These are phyloP conservation scores for Dinomys branickii DNA, from an alignment of 2,113 vertebrate species.

Conservation along the genomic window DNA sequence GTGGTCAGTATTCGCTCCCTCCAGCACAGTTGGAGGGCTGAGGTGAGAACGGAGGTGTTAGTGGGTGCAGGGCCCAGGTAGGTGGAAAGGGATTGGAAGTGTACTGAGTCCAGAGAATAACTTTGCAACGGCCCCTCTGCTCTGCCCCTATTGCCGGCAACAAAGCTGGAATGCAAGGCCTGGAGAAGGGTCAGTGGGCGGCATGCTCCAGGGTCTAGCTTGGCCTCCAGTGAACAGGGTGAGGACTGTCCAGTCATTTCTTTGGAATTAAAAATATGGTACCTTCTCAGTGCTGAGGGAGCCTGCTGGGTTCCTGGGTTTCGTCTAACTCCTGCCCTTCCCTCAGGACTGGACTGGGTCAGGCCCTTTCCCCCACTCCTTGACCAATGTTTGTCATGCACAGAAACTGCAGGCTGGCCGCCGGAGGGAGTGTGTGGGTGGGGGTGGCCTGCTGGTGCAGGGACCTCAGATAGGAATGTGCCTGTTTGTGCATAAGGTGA, in stretches of 20 bases:
- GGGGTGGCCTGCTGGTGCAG: not conserved
- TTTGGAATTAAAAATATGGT: constrained; percentile 43
- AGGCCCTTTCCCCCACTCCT: not conserved
- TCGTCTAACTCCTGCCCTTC: not conserved
- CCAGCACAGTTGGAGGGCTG: not conserved
- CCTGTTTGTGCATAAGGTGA: not conserved
- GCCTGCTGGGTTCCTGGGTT: not conserved
- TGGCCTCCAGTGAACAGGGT: not conserved
- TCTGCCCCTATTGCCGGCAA: not conserved
- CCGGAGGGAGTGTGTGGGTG: not conserved
- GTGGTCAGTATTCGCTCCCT: not conserved
- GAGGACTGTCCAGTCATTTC: constrained; percentile 42
- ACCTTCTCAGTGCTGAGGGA: not conserved
- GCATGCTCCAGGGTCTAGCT: not conserved
- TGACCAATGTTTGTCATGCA: not conserved
- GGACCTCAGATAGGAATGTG: not conserved
- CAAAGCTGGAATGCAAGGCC: not conserved
- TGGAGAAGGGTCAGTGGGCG: not conserved
- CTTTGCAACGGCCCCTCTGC: not conserved
- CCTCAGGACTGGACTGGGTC: not conserved
- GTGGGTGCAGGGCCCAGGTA: not conserved
- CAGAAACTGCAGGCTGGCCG: not conserved
- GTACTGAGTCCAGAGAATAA: not conserved
- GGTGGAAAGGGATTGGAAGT: not conserved
- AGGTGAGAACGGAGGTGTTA: not conserved